These are phyloP conservation scores for Phocides pigmalion DNA, from an alignment of 1,140 invertebrate genomes.

Conservation along the genomic window DNA sequence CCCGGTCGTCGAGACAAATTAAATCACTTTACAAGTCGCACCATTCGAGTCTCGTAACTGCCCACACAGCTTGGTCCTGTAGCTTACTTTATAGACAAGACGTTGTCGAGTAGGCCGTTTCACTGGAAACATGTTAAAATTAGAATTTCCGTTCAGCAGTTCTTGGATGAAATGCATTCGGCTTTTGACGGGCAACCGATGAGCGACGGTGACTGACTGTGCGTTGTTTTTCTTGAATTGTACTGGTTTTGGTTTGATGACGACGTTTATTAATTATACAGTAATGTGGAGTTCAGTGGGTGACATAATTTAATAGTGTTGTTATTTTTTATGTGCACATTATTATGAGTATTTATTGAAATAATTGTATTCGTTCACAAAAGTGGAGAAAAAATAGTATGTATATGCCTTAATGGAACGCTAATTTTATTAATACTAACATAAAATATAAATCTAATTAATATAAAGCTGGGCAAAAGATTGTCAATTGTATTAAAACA, in stretches of 20 bases:
- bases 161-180: conserved; percentile 73
- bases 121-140: conserved; percentile 76
- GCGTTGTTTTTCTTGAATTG: conserved; percentile 37
- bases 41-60: conserved; percentile 52
- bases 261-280: conserved; percentile 10
- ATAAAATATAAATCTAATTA: background rate
- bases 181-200: conserved; percentile 55
- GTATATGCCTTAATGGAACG: too few species aligned
- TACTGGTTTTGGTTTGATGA: conserved; percentile 27
- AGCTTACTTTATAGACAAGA: conserved; percentile 57
- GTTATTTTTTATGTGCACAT: background rate
- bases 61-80: conserved; percentile 61
- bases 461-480: too few species aligned
- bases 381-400: too few species aligned
- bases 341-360: conserved; percentile 9
- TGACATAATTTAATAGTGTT: conserved; percentile 5
- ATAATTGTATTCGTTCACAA: too few species aligned
- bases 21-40: conserved; percentile 69
- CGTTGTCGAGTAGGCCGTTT: conserved; percentile 60
- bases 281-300: conserved; percentile 9
- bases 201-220: conserved; percentile 34
- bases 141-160: conserved; percentile 80
- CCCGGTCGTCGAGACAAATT: conserved; percentile 62
- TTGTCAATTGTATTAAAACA: background rate
- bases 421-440: background rate